These are phyloP conservation scores for Anabacerthia variegaticeps DNA, from an alignment of 2,797 vertebrate species.

Conservation along the genomic window DNA sequence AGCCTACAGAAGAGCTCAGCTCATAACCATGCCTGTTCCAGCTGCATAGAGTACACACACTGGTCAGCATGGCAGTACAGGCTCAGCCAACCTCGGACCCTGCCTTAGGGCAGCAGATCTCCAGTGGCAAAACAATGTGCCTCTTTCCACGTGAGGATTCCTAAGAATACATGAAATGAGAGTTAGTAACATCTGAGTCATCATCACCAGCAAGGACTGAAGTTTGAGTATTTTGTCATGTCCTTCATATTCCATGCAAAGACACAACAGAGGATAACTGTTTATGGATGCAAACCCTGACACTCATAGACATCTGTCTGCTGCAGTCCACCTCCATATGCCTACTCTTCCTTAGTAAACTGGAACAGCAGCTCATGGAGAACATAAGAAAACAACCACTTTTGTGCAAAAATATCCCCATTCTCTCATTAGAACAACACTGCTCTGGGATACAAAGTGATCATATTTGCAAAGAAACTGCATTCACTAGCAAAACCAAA, in stretches of 20 bases:
- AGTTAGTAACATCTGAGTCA: background rate
- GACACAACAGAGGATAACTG: background rate
- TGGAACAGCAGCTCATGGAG: background rate
- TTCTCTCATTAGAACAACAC: background rate
- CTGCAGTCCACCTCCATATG: background rate
- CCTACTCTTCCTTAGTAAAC: background rate
- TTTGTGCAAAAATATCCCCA: background rate
- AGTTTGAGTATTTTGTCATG: background rate
- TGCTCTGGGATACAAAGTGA: background rate
- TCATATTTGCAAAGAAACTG: background rate
- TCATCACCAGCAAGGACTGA: background rate
- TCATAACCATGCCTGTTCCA: background rate
- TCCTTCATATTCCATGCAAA: background rate
- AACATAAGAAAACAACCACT: background rate
- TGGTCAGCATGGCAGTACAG: background rate
- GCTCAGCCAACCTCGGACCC: background rate
- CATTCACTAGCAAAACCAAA: background rate
- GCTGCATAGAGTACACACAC: no score
- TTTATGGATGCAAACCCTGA: background rate
- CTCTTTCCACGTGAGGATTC: background rate
- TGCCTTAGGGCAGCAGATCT: background rate
- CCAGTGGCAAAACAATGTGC: background rate
- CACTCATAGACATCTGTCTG: background rate
- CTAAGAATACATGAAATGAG: background rate
- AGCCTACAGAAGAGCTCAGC: rapidly evolving